These are phyloP conservation scores for Microdon myrmicae DNA, from an alignment of 2,888 invertebrate genomes.

Conservation along the genomic window DNA sequence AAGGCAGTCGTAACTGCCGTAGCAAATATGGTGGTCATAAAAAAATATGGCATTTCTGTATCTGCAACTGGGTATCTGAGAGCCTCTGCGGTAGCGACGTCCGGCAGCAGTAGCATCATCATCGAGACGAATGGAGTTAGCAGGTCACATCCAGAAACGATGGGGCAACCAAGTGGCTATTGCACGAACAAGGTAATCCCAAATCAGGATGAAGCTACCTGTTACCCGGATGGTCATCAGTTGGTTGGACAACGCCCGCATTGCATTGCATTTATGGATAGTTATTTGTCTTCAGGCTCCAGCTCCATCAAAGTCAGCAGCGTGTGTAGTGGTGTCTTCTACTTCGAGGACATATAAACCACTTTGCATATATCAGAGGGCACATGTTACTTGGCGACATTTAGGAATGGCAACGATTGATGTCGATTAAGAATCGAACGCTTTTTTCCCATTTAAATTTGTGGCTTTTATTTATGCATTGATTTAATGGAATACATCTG, in stretches of 20 bases:
- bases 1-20: conserved; percentile 18
- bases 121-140: conserved; percentile 44
- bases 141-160: conserved; percentile 37
- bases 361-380: conserved; percentile 38
- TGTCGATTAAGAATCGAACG: no score
- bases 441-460: no score
- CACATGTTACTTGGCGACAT: conserved; percentile 26
- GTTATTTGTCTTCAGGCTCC: conserved; percentile 35
- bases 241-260: conserved; percentile 25
- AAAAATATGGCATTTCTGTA: conserved; percentile 17
- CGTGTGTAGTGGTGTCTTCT: conserved; percentile 41
- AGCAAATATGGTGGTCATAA: conserved; percentile 46
- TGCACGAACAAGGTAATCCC: background rate
- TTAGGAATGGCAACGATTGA: no score
- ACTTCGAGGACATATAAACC: conserved; percentile 43
- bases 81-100: conserved; percentile 17
- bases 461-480: no score
- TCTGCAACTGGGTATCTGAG: conserved; percentile 6
- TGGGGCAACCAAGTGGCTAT: background rate
- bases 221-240: conserved; percentile 38
- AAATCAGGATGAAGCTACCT: conserved; percentile 27
- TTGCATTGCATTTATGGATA: conserved; percentile 38
- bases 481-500: no score
- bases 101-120: conserved; percentile 28
- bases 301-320: conserved; percentile 35